Evolutionary conservation across 1,140 invertebrate genomes (phyloP), one percentile per base, ranked within the genome.

Genomic region (Diorhabda elongata): DNA sequence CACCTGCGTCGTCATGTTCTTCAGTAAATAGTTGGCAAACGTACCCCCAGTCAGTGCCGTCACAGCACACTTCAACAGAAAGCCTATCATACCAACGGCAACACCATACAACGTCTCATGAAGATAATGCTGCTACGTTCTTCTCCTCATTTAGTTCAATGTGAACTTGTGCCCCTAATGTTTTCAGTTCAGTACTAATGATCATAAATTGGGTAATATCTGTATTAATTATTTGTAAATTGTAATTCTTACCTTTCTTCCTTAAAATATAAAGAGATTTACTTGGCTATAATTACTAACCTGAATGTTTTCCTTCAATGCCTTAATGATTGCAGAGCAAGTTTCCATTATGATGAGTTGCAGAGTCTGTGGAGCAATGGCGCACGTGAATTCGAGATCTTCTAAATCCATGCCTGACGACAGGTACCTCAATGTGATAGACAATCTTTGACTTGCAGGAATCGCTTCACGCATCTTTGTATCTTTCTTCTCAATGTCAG

Each of bases 241-340:
- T 60, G 58, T 61, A 42, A 61, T 61, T 61, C n/a, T 26, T 61
- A 47, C 11, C 60, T 26, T 42, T 42, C 60, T 61, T 42, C 5
- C 60, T 61, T 61, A 26, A 61, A 42, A 60, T 60, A 60, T 60
- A 60, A 60, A 60, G 5, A 60, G 58, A 26, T 26, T 26, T 26
- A 26, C 26, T 26, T 26, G 26, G 26, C 26, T 26, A 26, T 26
- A 26, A 26, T 26, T 26, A 26, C 26, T 26, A 26, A 26, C 1
- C 26, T 26, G 26, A 26, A 26, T 26, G 26, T 26, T 26, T 26
- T 26, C n/a, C n/a, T n/a, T n/a, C n/a, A n/a, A n/a, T n/a, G n/a
- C n/a, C n/a, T n/a, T n/a, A n/a, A n/a, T n/a, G n/a, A n/a, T n/a
- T n/a, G n/a, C n/a, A n/a, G n/a, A n/a, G n/a, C n/a, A n/a, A n/a